Conservation (phyloP, 2,797 vertebrate species). For the Dipus sagitta region DNA sequence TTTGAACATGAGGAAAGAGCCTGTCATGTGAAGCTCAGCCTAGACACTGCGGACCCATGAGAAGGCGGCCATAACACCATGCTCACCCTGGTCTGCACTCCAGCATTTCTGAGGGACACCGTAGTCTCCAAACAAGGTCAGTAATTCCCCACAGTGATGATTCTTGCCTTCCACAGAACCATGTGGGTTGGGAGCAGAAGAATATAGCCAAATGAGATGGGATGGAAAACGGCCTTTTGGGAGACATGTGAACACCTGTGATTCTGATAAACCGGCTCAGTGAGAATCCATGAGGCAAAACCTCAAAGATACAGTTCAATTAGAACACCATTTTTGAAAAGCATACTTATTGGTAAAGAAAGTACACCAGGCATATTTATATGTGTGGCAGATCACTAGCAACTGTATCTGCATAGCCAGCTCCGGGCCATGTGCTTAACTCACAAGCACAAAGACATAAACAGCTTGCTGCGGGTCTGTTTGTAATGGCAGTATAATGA, state of each 20-base stretch:
- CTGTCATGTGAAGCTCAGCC: fast-evolving
- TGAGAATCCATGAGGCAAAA: constrained; percentile 1
- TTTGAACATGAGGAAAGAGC: background rate
- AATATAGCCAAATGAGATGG: background rate
- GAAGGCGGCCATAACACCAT: background rate
- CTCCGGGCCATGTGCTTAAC: constrained; percentile 72
- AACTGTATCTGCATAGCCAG: constrained; percentile 64
- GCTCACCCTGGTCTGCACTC: background rate
- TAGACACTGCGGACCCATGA: background rate
- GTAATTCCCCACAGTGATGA: background rate
- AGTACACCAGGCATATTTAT: background rate
- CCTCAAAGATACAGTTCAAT: constrained; percentile 41
- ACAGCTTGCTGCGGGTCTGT: constrained; percentile 54
- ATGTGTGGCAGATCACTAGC: background rate
- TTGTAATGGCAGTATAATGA: constrained; percentile 79
- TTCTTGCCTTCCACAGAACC: background rate
- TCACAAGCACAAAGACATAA: constrained; percentile 48
- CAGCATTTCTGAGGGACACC: background rate
- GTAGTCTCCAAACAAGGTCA: background rate
- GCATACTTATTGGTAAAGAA: background rate
- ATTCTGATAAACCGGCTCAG: constrained; percentile 10
- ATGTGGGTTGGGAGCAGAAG: background rate
- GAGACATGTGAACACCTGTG: background rate
- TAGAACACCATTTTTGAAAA: background rate
- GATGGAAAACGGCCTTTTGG: background rate